Conservation (phyloP, 2,888 invertebrate genomes). For the Pammene aurita region DNA sequence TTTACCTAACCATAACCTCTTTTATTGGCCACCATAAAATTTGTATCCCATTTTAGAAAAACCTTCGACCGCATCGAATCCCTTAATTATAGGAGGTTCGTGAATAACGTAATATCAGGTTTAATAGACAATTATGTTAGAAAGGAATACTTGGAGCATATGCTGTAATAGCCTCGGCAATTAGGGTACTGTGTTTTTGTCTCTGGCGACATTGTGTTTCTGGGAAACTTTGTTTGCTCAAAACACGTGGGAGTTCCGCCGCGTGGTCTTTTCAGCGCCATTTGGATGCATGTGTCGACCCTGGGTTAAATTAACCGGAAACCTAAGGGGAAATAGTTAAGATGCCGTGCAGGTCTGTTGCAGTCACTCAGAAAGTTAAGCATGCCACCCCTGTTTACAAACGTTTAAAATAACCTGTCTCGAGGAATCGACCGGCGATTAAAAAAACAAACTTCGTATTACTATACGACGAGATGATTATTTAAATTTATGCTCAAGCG, state of each 20-base stretch:
- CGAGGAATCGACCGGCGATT: conserved; percentile 22
- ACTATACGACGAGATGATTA: conserved; percentile 20
- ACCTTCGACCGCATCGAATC: conserved; percentile 48
- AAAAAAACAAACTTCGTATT: conserved; percentile 24
- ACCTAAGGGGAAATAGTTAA: conserved; percentile 76
- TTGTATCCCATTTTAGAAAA: conserved; percentile 49
- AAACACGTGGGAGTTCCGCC: conserved; percentile 72
- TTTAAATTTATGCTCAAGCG: conserved; percentile 31
- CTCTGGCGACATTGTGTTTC: conserved; percentile 74
- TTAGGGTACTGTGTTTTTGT: conserved; percentile 73
- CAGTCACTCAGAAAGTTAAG: conserved; percentile 65
- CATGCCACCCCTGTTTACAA: conserved; percentile 52
- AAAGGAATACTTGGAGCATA: conserved; percentile 55
- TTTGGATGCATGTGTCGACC: conserved; percentile 74
- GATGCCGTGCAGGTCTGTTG: conserved; percentile 71
- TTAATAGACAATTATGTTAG: conserved; percentile 57
- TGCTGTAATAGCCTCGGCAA: conserved; percentile 62
- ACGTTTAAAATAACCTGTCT: conserved; percentile 40
- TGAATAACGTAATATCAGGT: conserved; percentile 51
- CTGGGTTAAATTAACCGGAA: conserved; percentile 80
- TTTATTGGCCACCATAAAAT: conserved; percentile 57
- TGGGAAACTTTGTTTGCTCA: conserved; percentile 71
- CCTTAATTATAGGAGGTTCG: conserved; percentile 55
- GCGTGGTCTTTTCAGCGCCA: conserved; percentile 55
- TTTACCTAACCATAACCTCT: conserved; percentile 68